phyloP scores from a whole-genome alignment of 2,888 invertebrate species.

The Odiellus spinosus region DNA sequence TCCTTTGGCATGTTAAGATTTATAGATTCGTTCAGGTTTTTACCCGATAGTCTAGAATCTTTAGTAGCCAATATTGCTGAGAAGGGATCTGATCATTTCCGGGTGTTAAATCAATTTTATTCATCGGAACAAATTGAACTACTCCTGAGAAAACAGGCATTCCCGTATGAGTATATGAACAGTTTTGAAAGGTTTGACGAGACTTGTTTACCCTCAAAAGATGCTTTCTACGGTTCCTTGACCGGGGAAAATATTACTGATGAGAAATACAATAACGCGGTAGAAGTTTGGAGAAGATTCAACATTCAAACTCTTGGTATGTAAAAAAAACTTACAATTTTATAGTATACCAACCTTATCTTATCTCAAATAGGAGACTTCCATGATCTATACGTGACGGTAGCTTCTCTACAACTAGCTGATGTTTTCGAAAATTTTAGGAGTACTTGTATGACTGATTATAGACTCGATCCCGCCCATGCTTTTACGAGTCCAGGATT shows the following conservation, averaged over 20 bases:
- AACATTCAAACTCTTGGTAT: conserved; percentile 19
- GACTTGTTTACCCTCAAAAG: conserved; percentile 15
- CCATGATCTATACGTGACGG: no score
- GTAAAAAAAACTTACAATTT: no score
- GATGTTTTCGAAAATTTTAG: no score
- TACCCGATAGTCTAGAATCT: not conserved
- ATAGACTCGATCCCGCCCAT: no score
- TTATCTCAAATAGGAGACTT: no score
- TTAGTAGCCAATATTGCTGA: not conserved
- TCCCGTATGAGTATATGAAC: conserved; percentile 1
- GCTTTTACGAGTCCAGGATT: no score
- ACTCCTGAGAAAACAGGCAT: no score
- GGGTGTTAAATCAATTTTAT: conserved; percentile 11
- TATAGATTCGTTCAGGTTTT: conserved; percentile 4
- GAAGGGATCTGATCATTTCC: conserved; percentile 1
- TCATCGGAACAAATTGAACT: no score
- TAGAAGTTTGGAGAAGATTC: conserved; percentile 18
- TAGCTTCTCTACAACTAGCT: no score
- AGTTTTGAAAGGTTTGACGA: conserved; percentile 10
- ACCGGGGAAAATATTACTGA: conserved; percentile 11
- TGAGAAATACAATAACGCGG: conserved; percentile 19
- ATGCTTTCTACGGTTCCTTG: conserved; percentile 8
- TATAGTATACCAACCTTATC: no score
- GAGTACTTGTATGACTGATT: no score
- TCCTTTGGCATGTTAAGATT: conserved; percentile 1